These are phyloP conservation scores for Gymnosoma rotundatum DNA, from an alignment of 2,888 invertebrate species.

Conservation along the genomic window DNA sequence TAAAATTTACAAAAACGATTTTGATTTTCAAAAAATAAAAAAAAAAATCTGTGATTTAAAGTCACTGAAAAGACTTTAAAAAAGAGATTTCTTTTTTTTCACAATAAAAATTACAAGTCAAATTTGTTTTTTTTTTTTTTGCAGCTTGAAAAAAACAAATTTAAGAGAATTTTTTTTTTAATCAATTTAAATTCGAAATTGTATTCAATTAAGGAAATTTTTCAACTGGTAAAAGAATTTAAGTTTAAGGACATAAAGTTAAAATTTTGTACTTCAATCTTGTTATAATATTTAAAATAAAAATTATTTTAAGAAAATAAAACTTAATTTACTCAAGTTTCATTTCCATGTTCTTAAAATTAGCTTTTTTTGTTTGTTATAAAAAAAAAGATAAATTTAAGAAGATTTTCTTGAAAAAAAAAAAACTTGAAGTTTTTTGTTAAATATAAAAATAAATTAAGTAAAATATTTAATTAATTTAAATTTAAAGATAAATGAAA, in stretches of 20 bases:
- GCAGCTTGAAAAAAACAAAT: slow-evolving; percentile 33
- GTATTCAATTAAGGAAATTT: slow-evolving; percentile 22
- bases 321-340: slow-evolving; percentile 10
- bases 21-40: background rate
- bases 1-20: slow-evolving; percentile 28
- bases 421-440: too few relatives aligned
- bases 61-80: slow-evolving; percentile 39
- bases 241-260: slow-evolving; percentile 11
- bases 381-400: slow-evolving; percentile 51
- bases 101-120: slow-evolving; percentile 16
- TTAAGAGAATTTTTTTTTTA: slow-evolving; percentile 34
- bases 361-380: slow-evolving; percentile 28
- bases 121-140: slow-evolving; percentile 30
- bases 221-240: slow-evolving; percentile 44
- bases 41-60: slow-evolving; percentile 52
- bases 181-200: slow-evolving; percentile 8
- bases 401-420: too few relatives aligned
- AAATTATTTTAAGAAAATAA: slow-evolving; percentile 21
- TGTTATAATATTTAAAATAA: slow-evolving; percentile 58
- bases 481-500: slow-evolving; percentile 53
- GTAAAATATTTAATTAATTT: background rate
- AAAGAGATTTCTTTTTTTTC: slow-evolving; percentile 41
- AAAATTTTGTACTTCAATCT: slow-evolving; percentile 64
- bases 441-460: slow-evolving; percentile 7
- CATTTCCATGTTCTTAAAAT: slow-evolving; percentile 15